phyloP scores from a whole-genome alignment of 2,888 invertebrate genomes.

The Neoaliturus tenellus region DNA sequence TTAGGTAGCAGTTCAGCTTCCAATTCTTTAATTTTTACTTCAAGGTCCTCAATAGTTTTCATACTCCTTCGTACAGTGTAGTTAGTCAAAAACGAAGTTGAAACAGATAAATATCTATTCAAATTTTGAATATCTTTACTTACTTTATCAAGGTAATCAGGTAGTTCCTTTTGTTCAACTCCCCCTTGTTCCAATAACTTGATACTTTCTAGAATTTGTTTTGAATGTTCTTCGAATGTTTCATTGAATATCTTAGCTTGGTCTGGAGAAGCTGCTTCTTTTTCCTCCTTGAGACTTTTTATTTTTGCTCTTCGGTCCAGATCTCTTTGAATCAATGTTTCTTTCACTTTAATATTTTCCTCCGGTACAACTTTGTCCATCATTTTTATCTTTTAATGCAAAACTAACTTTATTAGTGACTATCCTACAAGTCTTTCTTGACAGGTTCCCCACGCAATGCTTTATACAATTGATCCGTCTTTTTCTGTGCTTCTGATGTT shows the following conservation, averaged over 20 bases:
- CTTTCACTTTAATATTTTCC: conserved; percentile 42
- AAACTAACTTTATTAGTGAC: background rate
- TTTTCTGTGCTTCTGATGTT: conserved; percentile 7
- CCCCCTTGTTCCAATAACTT: conserved; percentile 38
- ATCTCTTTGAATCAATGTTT: conserved; percentile 54
- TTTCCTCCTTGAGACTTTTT: conserved; percentile 55
- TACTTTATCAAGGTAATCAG: conserved; percentile 60
- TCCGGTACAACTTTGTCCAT: conserved; percentile 33
- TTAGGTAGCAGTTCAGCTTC: conserved; percentile 86
- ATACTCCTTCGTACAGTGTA: conserved; percentile 89
- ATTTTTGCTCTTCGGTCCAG: conserved; percentile 50
- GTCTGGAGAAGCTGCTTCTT: conserved; percentile 34
- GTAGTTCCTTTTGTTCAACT: conserved; percentile 42
- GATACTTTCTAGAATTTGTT: conserved; percentile 47
- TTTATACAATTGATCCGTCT: conserved; percentile 25
- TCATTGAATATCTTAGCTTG: conserved; percentile 48
- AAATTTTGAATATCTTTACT: conserved; percentile 61
- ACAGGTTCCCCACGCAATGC: background rate
- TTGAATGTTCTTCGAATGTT: conserved; percentile 48
- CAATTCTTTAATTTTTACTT: conserved; percentile 81
- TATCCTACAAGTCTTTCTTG: background rate
- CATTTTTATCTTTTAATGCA: background rate
- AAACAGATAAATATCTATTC: conserved; percentile 61
- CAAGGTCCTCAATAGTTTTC: conserved; percentile 82
- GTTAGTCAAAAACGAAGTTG: conserved; percentile 82